A percentile compares a stretch with the other conserved stretches of the same genome.
These are phyloP conservation scores for Dromius quadrimaculatus DNA, from an alignment of 2,888 invertebrate species.

Conservation along the genomic window DNA sequence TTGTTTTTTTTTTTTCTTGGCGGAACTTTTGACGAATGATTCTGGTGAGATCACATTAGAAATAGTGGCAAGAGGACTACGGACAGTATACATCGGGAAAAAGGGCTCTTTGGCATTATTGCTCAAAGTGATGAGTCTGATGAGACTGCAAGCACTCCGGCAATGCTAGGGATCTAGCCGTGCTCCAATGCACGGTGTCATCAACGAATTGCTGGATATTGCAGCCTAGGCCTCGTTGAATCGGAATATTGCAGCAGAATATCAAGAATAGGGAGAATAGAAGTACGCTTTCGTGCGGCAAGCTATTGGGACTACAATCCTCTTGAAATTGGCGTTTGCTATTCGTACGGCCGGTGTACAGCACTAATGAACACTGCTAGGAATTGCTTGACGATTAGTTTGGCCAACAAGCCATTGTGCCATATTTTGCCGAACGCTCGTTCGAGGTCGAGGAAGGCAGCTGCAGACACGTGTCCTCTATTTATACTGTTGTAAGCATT, in stretches of 20 bases:
- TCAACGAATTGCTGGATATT: background rate
- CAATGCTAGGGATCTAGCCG: background rate
- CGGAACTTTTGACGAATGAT: too few relatives aligned
- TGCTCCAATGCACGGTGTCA: background rate
- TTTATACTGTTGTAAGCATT: background rate
- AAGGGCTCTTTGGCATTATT: too few relatives aligned
- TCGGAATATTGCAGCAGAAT: conserved; percentile 5
- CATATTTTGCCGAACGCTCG: conserved; percentile 24
- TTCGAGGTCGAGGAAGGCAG: conserved; percentile 13
- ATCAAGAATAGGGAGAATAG: background rate
- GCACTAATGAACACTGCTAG: background rate
- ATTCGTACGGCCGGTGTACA: background rate
- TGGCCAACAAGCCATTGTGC: background rate
- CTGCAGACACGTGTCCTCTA: background rate
- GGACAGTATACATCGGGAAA: too few relatives aligned
- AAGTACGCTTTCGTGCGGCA: background rate
- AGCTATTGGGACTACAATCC: background rate
- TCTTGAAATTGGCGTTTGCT: too few relatives aligned
- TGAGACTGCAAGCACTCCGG: too few relatives aligned
- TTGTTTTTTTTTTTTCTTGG: too few relatives aligned
- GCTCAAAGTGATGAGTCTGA: too few relatives aligned
- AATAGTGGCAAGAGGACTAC: too few relatives aligned
- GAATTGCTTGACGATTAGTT: background rate
- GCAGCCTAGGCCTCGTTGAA: background rate
- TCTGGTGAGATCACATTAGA: too few relatives aligned